phyloP scores from a whole-genome alignment of 37 sponge, comb jelly and placozoan genomes.

The Spongilla lacustris region DNA sequence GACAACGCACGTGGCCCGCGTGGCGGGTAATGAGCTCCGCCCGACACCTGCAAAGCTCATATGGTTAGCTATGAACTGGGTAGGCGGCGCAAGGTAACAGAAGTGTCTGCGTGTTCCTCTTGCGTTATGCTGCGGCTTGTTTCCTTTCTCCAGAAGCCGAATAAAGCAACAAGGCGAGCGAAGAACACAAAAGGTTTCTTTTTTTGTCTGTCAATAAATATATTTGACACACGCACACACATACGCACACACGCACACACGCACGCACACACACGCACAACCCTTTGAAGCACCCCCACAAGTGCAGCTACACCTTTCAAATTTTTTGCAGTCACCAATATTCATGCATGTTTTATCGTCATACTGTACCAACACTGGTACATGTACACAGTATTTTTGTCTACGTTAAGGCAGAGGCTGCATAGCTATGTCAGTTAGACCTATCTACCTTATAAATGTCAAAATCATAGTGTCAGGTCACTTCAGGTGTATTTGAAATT shows the following conservation, averaged over 20 bases:
- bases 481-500: too few relatives aligned
- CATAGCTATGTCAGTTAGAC: too few relatives aligned
- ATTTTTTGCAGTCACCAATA: background rate
- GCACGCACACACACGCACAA: too few relatives aligned
- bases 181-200: conserved; percentile 59
- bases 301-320: background rate
- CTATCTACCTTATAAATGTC: too few relatives aligned
- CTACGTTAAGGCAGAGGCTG: too few relatives aligned
- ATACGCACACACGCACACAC: background rate
- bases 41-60: background rate
- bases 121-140: too few relatives aligned
- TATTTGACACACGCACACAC: too few relatives aligned
- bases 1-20: background rate
- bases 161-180: conserved; percentile 57
- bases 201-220: too few relatives aligned
- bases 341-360: background rate
- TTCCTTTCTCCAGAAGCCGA: conserved; percentile 62
- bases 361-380: too few relatives aligned
- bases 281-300: background rate
- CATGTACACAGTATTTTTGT: too few relatives aligned
- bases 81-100: conserved; percentile 74
- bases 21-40: conserved; percentile 47
- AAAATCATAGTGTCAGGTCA: too few relatives aligned
- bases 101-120: too few relatives aligned
- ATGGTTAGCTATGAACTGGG: conserved; percentile 73